phyloP scores from a whole-genome alignment of 2,113 vertebrate genomes.

The Pseudolaguvia tuberculata region DNA sequence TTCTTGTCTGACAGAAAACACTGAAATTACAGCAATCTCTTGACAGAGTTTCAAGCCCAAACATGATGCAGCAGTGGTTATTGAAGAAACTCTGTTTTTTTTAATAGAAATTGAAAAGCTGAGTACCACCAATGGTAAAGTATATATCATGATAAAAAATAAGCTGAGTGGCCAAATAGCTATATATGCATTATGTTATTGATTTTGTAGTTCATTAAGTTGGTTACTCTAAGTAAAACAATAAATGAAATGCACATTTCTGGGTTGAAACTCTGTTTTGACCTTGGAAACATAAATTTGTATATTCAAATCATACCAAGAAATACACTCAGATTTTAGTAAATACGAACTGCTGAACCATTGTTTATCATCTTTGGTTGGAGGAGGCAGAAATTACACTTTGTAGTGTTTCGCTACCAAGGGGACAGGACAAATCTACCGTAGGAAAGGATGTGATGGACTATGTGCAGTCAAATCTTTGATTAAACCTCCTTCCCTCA shows the following conservation, averaged over 20 bases:
- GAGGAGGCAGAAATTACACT: background rate
- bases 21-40: background rate
- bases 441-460: no score
- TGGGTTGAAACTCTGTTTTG: background rate
- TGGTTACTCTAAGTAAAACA: background rate
- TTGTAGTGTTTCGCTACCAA: no score
- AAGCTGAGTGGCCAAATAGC: background rate
- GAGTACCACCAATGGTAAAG: background rate
- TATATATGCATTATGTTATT: background rate
- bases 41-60: background rate
- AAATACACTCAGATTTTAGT: background rate
- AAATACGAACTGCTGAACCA: no score
- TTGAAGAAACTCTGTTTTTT: background rate
- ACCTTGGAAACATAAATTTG: conserved; percentile 1
- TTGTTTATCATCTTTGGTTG: background rate
- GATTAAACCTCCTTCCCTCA: no score
- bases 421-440: no score
- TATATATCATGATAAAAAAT: background rate
- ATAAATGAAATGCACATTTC: background rate
- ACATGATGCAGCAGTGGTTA: conserved; percentile 4
- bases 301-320: background rate
- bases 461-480: no score
- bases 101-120: background rate
- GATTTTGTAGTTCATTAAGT: background rate
- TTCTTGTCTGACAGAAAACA: background rate